These are phyloP conservation scores for Budorcas taxicolor DNA, from an alignment of 2,113 vertebrate species.

Conservation along the genomic window DNA sequence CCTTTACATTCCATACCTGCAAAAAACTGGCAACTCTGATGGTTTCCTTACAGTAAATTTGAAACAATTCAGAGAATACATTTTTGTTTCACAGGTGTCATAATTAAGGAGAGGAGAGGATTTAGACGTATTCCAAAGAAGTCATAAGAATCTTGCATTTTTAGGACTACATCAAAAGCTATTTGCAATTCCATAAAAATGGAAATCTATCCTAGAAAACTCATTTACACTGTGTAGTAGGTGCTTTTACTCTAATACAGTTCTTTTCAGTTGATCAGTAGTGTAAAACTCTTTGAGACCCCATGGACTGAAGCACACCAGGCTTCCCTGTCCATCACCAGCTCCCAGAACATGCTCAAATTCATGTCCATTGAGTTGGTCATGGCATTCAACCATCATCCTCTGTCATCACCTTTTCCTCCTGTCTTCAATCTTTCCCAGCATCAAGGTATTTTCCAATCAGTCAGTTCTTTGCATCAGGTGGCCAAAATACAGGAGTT, in stretches of 20 bases:
- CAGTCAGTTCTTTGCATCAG: fast-evolving
- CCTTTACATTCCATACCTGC: neutral
- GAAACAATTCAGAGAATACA: neutral
- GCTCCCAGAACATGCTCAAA: neutral
- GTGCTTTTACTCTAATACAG: neutral
- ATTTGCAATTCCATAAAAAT: neutral
- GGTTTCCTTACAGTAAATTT: neutral
- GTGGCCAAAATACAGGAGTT: neutral
- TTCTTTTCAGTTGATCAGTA: neutral
- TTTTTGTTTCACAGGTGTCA: neutral
- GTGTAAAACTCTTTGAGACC: neutral
- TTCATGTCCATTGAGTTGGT: neutral
- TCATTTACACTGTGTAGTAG: neutral
- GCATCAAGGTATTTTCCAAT: neutral
- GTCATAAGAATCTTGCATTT: neutral
- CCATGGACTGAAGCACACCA: neutral
- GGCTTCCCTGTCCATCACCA: neutral
- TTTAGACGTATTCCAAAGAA: neutral
- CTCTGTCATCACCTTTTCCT: neutral
- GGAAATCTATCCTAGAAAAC: neutral
- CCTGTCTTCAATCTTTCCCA: neutral
- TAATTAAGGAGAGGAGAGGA: neutral
- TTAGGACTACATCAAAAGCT: neutral
- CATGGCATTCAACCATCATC: neutral
- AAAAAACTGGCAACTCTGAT: neutral